A percentile compares a stretch with the other conserved stretches of the same genome.
Conservation (phyloP, 2,113 vertebrate species). For the Cavia aperea region DNA sequence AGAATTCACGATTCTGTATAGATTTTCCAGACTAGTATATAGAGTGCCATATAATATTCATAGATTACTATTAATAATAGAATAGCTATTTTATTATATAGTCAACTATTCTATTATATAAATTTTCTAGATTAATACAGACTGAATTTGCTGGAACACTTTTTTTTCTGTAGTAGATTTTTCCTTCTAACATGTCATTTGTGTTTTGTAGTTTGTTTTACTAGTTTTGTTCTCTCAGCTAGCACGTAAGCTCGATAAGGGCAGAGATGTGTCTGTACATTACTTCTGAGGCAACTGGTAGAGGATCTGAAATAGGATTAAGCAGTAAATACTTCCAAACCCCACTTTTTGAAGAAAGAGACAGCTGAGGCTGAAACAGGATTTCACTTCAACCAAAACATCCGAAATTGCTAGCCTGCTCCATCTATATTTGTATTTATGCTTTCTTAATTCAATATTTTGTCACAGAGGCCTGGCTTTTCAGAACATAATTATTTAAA, state of each 20-base stretch:
- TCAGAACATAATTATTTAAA: conserved; percentile 1
- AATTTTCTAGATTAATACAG: neutral
- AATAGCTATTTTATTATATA: neutral
- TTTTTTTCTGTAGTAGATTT: neutral
- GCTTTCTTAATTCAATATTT: neutral
- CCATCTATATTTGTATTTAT: neutral
- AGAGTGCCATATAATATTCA: neutral
- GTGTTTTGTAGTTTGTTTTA: neutral
- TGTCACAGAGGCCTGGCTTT: conserved; percentile 31
- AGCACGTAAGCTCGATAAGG: neutral
- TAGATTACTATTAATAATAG: neutral
- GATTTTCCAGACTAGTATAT: neutral
- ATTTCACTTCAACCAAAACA: neutral
- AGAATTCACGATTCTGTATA: neutral
- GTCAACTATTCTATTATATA: neutral
- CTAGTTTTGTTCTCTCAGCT: neutral
- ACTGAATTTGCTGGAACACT: neutral
- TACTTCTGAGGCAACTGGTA: neutral
- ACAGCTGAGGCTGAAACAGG: neutral
- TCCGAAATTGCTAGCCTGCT: neutral
- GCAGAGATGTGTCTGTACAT: neutral
- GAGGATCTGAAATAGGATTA: neutral
- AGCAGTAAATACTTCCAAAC: neutral
- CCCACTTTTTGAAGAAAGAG: neutral
- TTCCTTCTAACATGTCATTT: neutral